phyloP scores from a whole-genome alignment of 1,140 invertebrate genomes.

The Formica selysi region DNA sequence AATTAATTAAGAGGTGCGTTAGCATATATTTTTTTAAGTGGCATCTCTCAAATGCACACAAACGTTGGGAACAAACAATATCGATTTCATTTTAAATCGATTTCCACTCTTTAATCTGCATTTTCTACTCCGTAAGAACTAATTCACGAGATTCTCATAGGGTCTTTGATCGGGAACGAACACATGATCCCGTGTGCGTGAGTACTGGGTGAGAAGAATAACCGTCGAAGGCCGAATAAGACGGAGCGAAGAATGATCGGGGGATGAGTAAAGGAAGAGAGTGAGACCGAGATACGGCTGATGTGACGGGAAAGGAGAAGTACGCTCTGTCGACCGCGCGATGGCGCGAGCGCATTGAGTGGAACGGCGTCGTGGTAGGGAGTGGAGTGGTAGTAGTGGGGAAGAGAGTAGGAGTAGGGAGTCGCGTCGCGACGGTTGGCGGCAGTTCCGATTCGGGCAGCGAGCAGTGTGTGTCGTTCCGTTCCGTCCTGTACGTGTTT shows the following conservation, averaged over 20 bases:
- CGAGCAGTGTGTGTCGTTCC: conserved; percentile 73
- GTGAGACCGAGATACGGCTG: neutral
- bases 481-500: conserved; percentile 64
- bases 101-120: neutral
- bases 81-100: neutral
- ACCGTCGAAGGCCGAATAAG: conserved; percentile 67
- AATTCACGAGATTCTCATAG: conserved; percentile 16
- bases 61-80: neutral
- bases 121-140: neutral
- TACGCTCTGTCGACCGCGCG: neutral
- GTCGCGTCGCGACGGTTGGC: conserved; percentile 46
- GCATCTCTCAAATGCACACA: neutral
- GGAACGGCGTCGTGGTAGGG: neutral
- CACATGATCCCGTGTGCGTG: neutral
- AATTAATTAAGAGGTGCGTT: neutral
- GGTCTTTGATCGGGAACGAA: conserved; percentile 52
- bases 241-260: conserved; percentile 41
- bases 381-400: neutral
- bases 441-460: conserved; percentile 81
- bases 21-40: neutral
- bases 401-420: neutral
- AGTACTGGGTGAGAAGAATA: conserved; percentile 36
- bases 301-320: neutral
- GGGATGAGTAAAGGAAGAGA: conserved; percentile 21
- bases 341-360: neutral